Conservation (phyloP, 2,113 vertebrate genomes). For the Synchiropus splendidus region DNA sequence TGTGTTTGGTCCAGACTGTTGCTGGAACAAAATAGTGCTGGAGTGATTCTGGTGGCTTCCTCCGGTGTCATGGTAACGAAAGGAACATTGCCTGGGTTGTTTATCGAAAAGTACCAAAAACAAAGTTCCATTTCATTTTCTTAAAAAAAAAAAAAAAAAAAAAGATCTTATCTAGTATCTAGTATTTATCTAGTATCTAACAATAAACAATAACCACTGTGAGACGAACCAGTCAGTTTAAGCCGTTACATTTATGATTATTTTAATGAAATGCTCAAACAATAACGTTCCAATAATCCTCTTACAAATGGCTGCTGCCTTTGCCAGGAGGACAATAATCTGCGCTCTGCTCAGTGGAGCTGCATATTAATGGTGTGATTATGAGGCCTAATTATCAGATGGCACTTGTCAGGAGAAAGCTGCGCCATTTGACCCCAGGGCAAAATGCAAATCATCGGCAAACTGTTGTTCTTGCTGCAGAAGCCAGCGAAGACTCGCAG, state of each 20-base stretch:
- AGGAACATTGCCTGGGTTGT: too few species aligned
- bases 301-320: conserved; percentile 26
- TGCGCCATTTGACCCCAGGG: conserved; percentile 41
- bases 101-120: too few species aligned
- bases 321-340: conserved; percentile 38
- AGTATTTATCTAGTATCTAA: too few species aligned
- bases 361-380: conserved; percentile 61
- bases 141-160: conserved; percentile 9
- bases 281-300: conserved; percentile 40
- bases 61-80: conserved; percentile 45
- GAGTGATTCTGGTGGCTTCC: conserved; percentile 30
- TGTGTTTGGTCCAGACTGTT: conserved; percentile 32
- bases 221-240: background rate
- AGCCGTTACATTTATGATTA: background rate
- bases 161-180: too few species aligned
- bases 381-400: conserved; percentile 61
- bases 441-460: conserved; percentile 45
- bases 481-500: conserved; percentile 2
- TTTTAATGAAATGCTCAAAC: conserved; percentile 30
- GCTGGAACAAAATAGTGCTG: conserved; percentile 33
- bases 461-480: conserved; percentile 38
- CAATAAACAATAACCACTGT: too few species aligned
- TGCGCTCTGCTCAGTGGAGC: conserved; percentile 44
- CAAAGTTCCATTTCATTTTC: too few species aligned
- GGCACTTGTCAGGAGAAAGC: conserved; percentile 50